Conservation (phyloP, 2,797 vertebrate genomes). For the Remorina albescens region DNA sequence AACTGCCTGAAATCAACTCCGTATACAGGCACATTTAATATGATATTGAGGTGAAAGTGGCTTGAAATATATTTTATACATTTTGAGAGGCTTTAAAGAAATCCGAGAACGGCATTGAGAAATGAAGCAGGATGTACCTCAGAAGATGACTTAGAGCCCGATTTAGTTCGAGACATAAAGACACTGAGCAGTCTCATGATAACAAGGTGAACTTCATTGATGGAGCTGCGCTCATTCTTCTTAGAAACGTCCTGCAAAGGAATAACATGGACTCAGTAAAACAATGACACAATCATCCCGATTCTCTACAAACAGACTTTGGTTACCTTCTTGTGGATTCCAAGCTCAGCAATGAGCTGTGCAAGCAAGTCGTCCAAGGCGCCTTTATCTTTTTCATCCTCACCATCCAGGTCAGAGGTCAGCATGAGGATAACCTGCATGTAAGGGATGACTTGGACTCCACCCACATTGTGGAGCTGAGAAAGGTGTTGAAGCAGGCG, state of each 20-base stretch:
- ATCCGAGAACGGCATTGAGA: not conserved
- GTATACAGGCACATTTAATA: not conserved
- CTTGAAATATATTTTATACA: not conserved
- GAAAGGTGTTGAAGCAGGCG: slow-evolving; percentile 94
- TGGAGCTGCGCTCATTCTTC: slow-evolving; percentile 94
- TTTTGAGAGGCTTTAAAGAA: not conserved
- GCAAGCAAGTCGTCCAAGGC: slow-evolving; percentile 95
- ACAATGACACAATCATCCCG: not conserved
- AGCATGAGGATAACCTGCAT: slow-evolving; percentile 99
- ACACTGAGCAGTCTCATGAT: slow-evolving; percentile 98
- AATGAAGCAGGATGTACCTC: slow-evolving; percentile 85
- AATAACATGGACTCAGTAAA: slow-evolving; percentile 18
- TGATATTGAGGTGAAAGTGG: too few relatives aligned
- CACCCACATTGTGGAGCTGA: slow-evolving; percentile 94
- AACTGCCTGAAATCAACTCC: too few relatives aligned
- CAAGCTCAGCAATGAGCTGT: slow-evolving; percentile 94
- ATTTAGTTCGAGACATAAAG: slow-evolving; percentile 99
- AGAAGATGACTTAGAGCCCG: slow-evolving; percentile 96
- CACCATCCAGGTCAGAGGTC: slow-evolving; percentile 96
- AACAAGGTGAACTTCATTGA: slow-evolving; percentile 97
- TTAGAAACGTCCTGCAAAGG: slow-evolving; percentile 92
- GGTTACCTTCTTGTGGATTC: slow-evolving; percentile 96
- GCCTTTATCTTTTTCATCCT: slow-evolving; percentile 98
- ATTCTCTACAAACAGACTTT: slow-evolving; percentile 1
- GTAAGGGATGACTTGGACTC: slow-evolving; percentile 97